phyloP scores from a whole-genome alignment of 2,113 vertebrate genomes.

The Grallaria varia region DNA sequence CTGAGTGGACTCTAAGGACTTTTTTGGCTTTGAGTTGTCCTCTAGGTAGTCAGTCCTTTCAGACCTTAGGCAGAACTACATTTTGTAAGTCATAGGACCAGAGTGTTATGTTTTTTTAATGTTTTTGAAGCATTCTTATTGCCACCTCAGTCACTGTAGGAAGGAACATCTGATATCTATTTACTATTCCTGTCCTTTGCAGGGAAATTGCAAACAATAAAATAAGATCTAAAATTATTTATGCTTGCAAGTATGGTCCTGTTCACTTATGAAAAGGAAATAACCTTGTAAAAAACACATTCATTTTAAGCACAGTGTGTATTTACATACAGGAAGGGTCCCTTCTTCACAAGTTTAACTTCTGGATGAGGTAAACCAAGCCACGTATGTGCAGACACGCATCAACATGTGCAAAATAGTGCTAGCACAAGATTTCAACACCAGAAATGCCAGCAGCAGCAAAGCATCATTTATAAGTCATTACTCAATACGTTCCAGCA shows the following conservation, averaged over 20 bases:
- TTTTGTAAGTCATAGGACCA: not conserved
- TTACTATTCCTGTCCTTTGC: not conserved
- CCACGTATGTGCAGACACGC: not conserved
- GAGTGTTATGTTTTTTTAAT: not conserved
- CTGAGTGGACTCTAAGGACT: not conserved
- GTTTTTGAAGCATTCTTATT: not conserved
- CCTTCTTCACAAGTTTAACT: not conserved
- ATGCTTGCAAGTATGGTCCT: slow-evolving; percentile 10
- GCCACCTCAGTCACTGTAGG: not conserved
- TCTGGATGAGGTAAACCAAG: not conserved
- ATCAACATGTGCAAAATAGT: not conserved
- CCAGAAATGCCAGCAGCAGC: slow-evolving; percentile 1
- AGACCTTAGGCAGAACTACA: not conserved
- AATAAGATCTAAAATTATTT: not conserved
- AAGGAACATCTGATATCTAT: not conserved
- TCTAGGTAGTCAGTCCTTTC: not conserved
- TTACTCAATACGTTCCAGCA: not conserved
- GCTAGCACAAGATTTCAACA: not conserved
- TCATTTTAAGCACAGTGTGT: not conserved
- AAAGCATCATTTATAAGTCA: not conserved
- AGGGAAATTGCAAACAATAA: not conserved
- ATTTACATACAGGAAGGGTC: slow-evolving; percentile 36
- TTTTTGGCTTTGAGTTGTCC: not conserved
- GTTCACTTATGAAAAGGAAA: slow-evolving; percentile 13
- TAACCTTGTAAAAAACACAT: slow-evolving; percentile 7